Base-by-base conservation (phyloP, 2,888 invertebrate genomes). In the Oscheius sp. region DNA sequence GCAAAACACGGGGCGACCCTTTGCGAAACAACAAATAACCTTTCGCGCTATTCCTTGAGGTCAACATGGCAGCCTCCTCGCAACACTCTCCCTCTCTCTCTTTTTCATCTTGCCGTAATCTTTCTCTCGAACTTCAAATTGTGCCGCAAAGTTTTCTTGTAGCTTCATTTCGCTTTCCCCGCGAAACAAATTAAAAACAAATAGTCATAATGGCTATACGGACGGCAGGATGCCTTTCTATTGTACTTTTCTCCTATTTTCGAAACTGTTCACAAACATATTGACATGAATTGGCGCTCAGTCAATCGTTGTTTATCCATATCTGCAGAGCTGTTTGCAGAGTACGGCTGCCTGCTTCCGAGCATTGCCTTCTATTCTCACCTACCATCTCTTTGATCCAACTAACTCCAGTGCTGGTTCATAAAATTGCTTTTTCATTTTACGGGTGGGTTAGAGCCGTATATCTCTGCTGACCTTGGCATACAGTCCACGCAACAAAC, bases 271-370 rank as follows among this genome's bases (percentile, higher is more conserved):
- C 53, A 53, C 13, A 53, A 53, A 48, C 9, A 47, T 47, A 48
- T 48, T 63, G 33, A 48, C 47, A 21, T 13, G 21, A 10, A 48
- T 63, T 32, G 7, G 50, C 63, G n/a, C 21, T 35, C 63, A 4
- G 53, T 29, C 53, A 21, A 53, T 53, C 13, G 13, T 10, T 68
- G 55, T 68, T 68, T 68, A 68, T 68, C 68, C 68, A 55, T 55
- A 68, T 68, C 65, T 50, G 65, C 65, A 10, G 48, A 48, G 53
- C 32, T 68, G 55, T 68, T 68, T 68, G 68, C 55, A 21, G 42
- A 68, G 68, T 37, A 68, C 68, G 68, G 68, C 68, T 68, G 68
- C 55, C 68, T 68, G 53, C 68, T 68, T 55, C 59, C 59, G 10
- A 55, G 53, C 42, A 32, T 68, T 37, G 53, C 53, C 35, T 60